phyloP scores from a whole-genome alignment of 2,888 invertebrate species.

The Linyphia triangularis region DNA sequence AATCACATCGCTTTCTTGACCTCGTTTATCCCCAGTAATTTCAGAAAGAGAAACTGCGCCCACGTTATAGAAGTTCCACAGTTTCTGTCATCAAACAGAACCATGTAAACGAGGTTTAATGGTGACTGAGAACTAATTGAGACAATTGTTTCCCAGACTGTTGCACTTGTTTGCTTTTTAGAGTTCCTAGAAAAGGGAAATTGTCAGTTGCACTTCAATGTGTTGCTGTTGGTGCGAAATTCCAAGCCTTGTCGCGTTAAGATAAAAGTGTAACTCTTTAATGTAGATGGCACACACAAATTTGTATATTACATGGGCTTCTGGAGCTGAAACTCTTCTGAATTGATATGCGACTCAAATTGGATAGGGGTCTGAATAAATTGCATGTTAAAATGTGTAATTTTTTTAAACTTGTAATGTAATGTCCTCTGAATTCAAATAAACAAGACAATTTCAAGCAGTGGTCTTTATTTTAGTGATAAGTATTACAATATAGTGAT shows the following conservation, averaged over 20 bases:
- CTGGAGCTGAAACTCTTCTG: too few species aligned
- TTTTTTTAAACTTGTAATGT: too few species aligned
- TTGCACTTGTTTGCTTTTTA: slow-evolving; percentile 39
- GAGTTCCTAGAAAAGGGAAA: slow-evolving; percentile 43
- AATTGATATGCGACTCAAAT: too few species aligned
- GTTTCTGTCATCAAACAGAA: slow-evolving; percentile 43
- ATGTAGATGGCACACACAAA: too few species aligned
- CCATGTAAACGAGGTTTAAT: slow-evolving; percentile 60
- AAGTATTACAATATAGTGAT: too few species aligned
- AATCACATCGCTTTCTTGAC: slow-evolving; percentile 18
- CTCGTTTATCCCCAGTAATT: slow-evolving; percentile 11
- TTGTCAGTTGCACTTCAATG: slow-evolving; percentile 14
- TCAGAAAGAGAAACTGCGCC: slow-evolving; percentile 23
- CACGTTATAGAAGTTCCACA: slow-evolving; percentile 7
- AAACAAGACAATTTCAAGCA: too few species aligned
- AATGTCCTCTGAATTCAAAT: too few species aligned
- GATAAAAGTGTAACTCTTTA: too few species aligned
- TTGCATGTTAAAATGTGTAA: too few species aligned
- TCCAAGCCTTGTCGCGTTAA: slow-evolving; percentile 5
- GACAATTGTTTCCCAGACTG: slow-evolving; percentile 64
- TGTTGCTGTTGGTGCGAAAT: slow-evolving; percentile 41
- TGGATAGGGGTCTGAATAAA: too few species aligned
- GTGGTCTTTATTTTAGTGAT: too few species aligned
- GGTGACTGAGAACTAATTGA: slow-evolving; percentile 56
- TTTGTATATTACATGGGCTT: too few species aligned